These are phyloP conservation scores for Lithophane semibrunnea DNA, from an alignment of 2,888 invertebrate species.

Conservation along the genomic window DNA sequence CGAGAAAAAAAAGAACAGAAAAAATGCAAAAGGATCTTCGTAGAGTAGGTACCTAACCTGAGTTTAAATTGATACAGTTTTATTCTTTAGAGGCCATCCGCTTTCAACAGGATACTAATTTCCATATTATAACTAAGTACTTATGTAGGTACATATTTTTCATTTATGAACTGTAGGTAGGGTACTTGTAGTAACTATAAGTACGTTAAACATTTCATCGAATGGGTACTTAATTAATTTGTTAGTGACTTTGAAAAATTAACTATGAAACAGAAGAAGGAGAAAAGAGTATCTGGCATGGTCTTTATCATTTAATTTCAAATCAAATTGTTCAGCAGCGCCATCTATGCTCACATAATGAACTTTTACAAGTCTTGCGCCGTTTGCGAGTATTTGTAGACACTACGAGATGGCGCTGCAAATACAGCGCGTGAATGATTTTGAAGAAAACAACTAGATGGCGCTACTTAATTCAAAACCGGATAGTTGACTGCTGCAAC, in stretches of 20 bases:
- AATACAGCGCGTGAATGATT: not conserved
- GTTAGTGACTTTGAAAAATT: not conserved
- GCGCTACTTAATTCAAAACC: slow-evolving; percentile 27
- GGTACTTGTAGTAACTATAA: not conserved
- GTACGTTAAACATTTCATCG: not conserved
- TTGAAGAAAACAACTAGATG: slow-evolving; percentile 32
- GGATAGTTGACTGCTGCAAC: too few relatives aligned
- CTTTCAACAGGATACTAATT: slow-evolving; percentile 28
- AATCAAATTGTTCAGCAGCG: slow-evolving; percentile 22
- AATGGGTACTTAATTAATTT: not conserved
- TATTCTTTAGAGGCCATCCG: slow-evolving; percentile 29
- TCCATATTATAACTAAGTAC: not conserved
- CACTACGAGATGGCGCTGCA: slow-evolving; percentile 51
- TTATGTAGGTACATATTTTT: not conserved
- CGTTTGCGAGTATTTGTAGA: not conserved
- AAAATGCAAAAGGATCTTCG: not conserved
- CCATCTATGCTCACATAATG: slow-evolving; percentile 42
- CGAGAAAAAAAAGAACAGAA: not conserved
- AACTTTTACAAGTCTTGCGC: not conserved
- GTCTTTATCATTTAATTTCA: too few relatives aligned
- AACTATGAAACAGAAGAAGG: too few relatives aligned
- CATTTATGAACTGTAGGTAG: not conserved
- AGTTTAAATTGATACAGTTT: slow-evolving; percentile 2
- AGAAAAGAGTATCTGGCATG: not conserved
- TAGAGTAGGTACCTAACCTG: not conserved